Evolutionary conservation across 2,113 vertebrate genomes (phyloP), one percentile per base, ranked within the genome.

Genomic region (Eupsittula cactorum): DNA sequence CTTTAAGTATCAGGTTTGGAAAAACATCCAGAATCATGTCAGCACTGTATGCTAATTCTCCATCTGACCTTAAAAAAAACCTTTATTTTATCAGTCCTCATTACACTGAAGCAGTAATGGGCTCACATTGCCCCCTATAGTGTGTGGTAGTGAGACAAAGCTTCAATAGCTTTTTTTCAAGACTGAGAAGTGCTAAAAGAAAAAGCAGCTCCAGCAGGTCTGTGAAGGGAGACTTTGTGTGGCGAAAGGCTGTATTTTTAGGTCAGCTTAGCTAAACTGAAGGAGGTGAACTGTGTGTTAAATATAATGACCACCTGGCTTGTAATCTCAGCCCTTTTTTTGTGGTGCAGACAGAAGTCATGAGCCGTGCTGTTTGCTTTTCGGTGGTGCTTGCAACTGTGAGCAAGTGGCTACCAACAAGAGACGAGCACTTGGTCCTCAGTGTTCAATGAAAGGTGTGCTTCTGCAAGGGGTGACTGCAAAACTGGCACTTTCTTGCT

Each of bases 181-280:
- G 47, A 37, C 71, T 86, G 79, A 89, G 60, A 16, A 92, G 63
- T 53, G 10, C 44, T 91, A 85, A 79, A 24, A 47, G 87, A 27
- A 29, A 89, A 93, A 86, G 65, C 71, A 53, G 76, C 68, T 69
- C 76, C 76, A 53, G 50, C n/a, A 18, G 46, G 41, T 25, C 82
- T 94, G 76, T 68, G 80, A 96, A 92, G 86, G 91, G 82, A 95
- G 65, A 71, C 86, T 94, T 96, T 96, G 95, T 96, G 86, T 77
- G 39, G 73, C 59, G 53, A 78, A 82, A 94, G 77, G 42, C 80
- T 81, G 88, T 24, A 78, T 86, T 95, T 96, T 93, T 88, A 92
- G 92, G 91, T 90, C 94, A 96, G 5, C 42, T 77, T 24, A 19
- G 60, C 64, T 81, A 75, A 77, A 74, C n/a, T 59, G 80, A 67